Evolutionary conservation across 2,888 invertebrate genomes (phyloP), one percentile per base, ranked within the genome.

Genomic region (Gerosis bhagava): DNA sequence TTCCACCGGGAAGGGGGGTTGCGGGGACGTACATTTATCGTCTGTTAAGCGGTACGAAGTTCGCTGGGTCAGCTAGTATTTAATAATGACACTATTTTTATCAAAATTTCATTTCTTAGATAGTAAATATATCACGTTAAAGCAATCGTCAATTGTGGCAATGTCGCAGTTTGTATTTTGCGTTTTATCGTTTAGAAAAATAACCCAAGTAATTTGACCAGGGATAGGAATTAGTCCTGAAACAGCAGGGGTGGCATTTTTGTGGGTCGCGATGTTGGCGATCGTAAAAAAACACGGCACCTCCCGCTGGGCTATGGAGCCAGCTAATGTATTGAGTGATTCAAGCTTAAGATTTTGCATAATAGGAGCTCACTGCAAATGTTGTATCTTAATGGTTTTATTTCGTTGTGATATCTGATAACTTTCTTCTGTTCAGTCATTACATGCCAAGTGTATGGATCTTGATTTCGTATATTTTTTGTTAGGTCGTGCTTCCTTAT

Each of bases 211-310:
- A 46, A 40, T 46, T 40, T 46, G 26, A 40, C 45, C 48, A 49
- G 46, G 52, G 56, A 59, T 59, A 65, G 65, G 67, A 74, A 76
- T 71, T 70, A 67, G 65, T 59, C 49, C 42, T 26, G 36, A 57
- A 66, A 51, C 76, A 69, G 70, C 70, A 62, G 76, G 75, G 62
- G 67, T 47, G 50, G 55, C n/a, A 61, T 59, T 61, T 67, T 62
- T 64, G 62, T 61, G 66, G 64, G 62, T 56, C 53, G 57, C 16
- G 52, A 51, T 46, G 54, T 52, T 56, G 49, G 36, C 52, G 57
- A 47, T 57, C 56, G 57, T 68, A 71, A 74, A 71, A n/a, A 70
- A 70, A 68, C 44, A 36, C 48, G 50, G 53, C 50, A 61, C 69
- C 69, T 58, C 59, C 49, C 56, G 60, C 54, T 42, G 60, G 15